Evolutionary conservation across 2,888 invertebrate genomes (phyloP).

Genomic region (Pyrrhia umbra): DNA sequence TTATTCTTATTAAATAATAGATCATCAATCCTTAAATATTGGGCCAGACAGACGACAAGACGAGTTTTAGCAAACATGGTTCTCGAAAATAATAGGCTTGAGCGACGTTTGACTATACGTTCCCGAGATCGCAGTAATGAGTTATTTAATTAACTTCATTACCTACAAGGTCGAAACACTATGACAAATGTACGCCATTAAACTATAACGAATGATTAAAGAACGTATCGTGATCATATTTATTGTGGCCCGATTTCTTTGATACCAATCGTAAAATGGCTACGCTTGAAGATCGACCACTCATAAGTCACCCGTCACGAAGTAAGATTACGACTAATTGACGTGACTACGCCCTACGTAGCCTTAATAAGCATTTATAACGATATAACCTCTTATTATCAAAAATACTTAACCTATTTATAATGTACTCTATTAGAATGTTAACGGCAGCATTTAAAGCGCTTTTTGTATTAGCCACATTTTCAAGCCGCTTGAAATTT

Average conservation of each 20-base stretch:
- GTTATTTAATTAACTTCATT: conserved; percentile 45
- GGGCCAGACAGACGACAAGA: no score
- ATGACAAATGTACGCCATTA: conserved; percentile 69
- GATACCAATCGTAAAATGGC: conserved; percentile 79
- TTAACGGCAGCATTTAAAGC: conserved; percentile 50
- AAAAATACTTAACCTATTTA: conserved; percentile 88
- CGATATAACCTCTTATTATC: conserved; percentile 86
- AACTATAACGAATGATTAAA: conserved; percentile 62
- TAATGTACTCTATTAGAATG: conserved; percentile 67
- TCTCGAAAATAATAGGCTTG: no score
- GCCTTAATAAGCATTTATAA: conserved; percentile 87
- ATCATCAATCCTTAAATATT: no score
- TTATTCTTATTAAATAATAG: no score
- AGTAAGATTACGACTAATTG: conserved; percentile 85
- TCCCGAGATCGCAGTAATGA: conserved; percentile 8
- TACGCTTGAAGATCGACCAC: conserved; percentile 81
- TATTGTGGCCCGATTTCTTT: conserved; percentile 77
- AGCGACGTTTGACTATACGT: neutral
- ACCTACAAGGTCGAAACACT: conserved; percentile 55
- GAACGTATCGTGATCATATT: conserved; percentile 80
- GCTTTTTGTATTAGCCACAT: conserved; percentile 44
- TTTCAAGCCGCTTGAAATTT: conserved; percentile 37
- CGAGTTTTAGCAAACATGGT: no score
- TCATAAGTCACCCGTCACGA: conserved; percentile 89
- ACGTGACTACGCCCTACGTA: conserved; percentile 83